Percentiles rank a stretch among this genome's conserved stretches.
Evolutionary conservation across 2,888 invertebrate species (phyloP).

Genomic region (Lepidochrysops patricia): DNA sequence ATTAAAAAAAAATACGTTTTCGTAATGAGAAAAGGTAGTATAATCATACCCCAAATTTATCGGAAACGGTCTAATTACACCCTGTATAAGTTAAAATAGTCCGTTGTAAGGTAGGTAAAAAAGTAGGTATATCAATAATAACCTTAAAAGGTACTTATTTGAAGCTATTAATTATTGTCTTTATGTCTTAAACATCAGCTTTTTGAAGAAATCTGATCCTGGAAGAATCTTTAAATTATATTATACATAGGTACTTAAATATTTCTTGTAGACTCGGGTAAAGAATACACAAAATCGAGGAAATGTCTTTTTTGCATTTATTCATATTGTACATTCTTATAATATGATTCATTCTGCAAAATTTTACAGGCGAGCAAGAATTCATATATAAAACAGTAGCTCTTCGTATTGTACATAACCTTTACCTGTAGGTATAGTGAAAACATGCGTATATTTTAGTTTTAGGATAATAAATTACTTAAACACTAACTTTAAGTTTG

Average conservation of each 20-base stretch:
- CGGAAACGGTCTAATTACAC: too few relatives aligned
- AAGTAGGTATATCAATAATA: too few relatives aligned
- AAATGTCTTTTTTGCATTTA: conserved; percentile 75
- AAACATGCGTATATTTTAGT: conserved; percentile 75
- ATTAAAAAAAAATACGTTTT: too few relatives aligned
- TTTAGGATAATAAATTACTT: conserved; percentile 76
- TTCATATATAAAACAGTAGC: conserved; percentile 76
- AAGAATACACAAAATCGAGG: conserved; percentile 44
- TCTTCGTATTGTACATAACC: conserved; percentile 74
- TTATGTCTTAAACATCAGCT: too few relatives aligned
- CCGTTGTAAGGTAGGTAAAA: too few relatives aligned
- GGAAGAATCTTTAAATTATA: too few relatives aligned
- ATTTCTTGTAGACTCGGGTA: conserved; percentile 10
- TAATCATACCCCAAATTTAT: too few relatives aligned
- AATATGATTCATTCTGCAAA: conserved; percentile 75
- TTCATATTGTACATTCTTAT: conserved; percentile 75
- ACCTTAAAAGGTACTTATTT: too few relatives aligned
- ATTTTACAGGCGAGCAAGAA: conserved; percentile 76
- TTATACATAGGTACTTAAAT: not conserved
- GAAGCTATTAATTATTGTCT: too few relatives aligned
- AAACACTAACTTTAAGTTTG: conserved; percentile 73
- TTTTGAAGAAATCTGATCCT: too few relatives aligned
- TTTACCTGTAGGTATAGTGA: conserved; percentile 71
- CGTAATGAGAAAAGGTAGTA: too few relatives aligned
- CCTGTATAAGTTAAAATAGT: too few relatives aligned